Evolutionary conservation across 2,888 invertebrate species (phyloP), one percentile per base, ranked within the genome.

Genomic region (Sarcophaga caerulescens): DNA sequence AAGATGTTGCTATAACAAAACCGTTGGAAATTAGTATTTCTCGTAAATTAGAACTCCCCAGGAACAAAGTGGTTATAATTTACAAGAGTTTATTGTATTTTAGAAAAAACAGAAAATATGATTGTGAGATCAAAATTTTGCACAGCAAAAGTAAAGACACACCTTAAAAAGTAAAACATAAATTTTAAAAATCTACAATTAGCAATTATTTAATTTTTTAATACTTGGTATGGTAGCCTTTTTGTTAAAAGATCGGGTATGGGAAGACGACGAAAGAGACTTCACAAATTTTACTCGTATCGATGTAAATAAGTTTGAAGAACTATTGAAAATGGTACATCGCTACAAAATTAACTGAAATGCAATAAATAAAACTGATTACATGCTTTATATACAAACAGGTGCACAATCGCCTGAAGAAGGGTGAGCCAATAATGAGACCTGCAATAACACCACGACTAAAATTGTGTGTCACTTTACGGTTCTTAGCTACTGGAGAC

Each of bases 251-350:
- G 35, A 66, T 66, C 44, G 44, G 66, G 17, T 35, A 14, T 66
- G 44, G 66, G 66, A 66, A 44, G 66, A 66, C 66, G 66, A 23
- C 44, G 66, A 66, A 25, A n/a, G 66, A 12, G 44, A 44, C 10
- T 66, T 66, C 35, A 66, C 44, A 66, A 66, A 66, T n/a, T 66
- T 66, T 44, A 66, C 66, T 44, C 35, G 66, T 10, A 11, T 44
- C 14, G 21, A 44, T 23, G 11, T 66, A 17, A 44, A 66, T 66
- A 66, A 66, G 44, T 66, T 66, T 19, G 66, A 66, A 66, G 66
- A 66, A 44, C 66, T 66, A 44, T n/a, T 66, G 12, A 66, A 66
- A 66, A 66, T 66, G 66, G 66, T 23, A 23, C 25, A 66, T 17
- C 4, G 66, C 23, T 66, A 44, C 3, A 65, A 8, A 65, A 19